Base-by-base conservation (phyloP, 2,888 invertebrate genomes). In the Pardosa pseudoannulata region DNA sequence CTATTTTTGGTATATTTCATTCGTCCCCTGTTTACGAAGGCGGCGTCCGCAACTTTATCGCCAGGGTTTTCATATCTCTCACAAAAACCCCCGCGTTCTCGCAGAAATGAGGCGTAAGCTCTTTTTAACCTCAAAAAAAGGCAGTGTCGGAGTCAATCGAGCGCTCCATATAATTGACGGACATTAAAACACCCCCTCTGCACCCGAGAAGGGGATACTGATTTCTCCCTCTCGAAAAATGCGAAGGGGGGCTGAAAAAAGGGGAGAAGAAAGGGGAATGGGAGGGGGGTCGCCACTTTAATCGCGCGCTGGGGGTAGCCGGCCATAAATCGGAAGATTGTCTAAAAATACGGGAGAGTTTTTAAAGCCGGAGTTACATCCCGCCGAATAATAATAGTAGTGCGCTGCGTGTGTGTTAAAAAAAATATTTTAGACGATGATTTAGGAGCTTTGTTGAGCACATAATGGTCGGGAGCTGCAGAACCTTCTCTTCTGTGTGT, bases 391-490 rank as follows among this genome's bases (percentile, higher is more conserved):
- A 85, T 85, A 85, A 85, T 85, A 85, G 83, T 78, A 78, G 72
- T 72, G 80, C 67, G 32, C 41, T n/a, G 39, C 68, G 76, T 39
- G 46, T 41, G 80, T 41, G 80, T 23, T 23, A 75, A 86, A n/a
- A 74, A 79, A 86, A 78, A 85, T 78, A 73, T 74, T 79, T 68
- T 36, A 79, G 87, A 87, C 75, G 87, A 87, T 87, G 87, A 87
- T 87, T 87, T 87, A 87, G 76, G 87, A 87, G 87, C 80, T 87
- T 87, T 87, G 87, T 87, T 87, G 87, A 87, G 75, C 87, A 87
- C 87, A 87, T 87, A 87, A 87, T 87, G 87, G 87, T 65, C 80
- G 76, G 56, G 64, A 79, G 85, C 80, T 78, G 79, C 70, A 64
- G 70, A 70, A 64, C 62, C 75, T 76, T 76, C 87, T 71, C 79